Conservation (phyloP, 2,797 vertebrate species). For the Hypotaenidia okinawae region DNA sequence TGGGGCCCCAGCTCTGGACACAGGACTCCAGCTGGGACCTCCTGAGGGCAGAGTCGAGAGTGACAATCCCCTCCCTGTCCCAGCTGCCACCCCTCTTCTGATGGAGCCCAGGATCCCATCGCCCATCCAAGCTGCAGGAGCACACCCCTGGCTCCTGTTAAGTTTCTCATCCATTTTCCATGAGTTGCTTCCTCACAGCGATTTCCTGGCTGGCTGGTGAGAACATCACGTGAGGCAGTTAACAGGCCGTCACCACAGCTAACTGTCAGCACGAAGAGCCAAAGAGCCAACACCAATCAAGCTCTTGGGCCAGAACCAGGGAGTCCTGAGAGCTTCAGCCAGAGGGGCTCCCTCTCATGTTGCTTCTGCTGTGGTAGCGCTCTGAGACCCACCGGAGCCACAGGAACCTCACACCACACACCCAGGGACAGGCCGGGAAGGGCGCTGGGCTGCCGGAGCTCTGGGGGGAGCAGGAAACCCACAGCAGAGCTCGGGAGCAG, state of each 20-base stretch:
- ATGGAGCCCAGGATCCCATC: too few species aligned
- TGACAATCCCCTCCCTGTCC: too few species aligned
- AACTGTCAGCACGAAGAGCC: not conserved
- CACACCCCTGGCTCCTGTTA: too few species aligned
- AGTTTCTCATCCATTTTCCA: not conserved
- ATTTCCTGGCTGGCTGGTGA: not conserved
- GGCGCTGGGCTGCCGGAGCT: not conserved
- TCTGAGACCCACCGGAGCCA: not conserved
- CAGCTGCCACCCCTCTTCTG: too few species aligned
- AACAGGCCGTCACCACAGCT: not conserved
- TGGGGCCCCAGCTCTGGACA: too few species aligned
- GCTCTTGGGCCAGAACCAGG: not conserved
- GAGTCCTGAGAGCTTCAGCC: slow-evolving; percentile 3
- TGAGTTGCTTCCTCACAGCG: not conserved
- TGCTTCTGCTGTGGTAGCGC: not conserved
- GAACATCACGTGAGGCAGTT: not conserved
- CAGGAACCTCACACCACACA: not conserved
- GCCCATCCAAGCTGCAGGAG: too few species aligned
- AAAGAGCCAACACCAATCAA: not conserved
- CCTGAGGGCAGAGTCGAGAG: too few species aligned
- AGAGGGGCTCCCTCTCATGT: not conserved
- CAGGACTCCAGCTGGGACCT: too few species aligned
- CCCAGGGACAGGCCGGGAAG: not conserved
- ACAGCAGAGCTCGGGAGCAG: accelerated
- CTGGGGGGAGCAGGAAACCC: not conserved